phyloP scores from a whole-genome alignment of 2,888 invertebrate genomes.

The Trachelus tabidus region DNA sequence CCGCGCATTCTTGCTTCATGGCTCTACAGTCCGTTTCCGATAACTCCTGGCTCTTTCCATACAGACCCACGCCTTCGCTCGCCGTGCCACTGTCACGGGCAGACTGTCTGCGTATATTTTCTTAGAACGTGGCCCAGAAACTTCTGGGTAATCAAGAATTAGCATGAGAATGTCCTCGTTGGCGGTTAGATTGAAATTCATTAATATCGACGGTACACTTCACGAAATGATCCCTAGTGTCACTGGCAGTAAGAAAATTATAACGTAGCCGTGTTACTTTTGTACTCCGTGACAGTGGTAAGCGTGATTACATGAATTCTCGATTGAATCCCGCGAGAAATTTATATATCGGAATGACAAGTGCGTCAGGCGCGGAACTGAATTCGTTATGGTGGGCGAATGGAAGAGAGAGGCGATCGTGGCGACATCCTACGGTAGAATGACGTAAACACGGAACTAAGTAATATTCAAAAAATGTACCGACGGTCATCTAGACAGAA shows the following conservation, averaged over 20 bases:
- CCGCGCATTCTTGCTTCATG: not conserved
- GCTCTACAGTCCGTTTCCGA: no score
- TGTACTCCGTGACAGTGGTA: not conserved
- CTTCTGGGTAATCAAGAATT: not conserved
- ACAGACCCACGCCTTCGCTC: not conserved
- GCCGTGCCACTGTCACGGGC: not conserved
- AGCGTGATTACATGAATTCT: not conserved
- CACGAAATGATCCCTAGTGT: not conserved
- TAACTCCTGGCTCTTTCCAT: not conserved
- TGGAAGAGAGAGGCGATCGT: not conserved
- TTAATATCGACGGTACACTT: not conserved
- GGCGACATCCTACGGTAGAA: not conserved
- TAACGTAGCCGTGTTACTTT: not conserved
- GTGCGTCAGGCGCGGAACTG: no score
- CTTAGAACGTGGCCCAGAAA: not conserved
- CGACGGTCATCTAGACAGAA: not conserved
- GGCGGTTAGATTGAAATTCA: slow-evolving; percentile 1
- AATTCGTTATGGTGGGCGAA: not conserved
- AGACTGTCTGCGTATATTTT: not conserved
- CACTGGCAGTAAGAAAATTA: not conserved
- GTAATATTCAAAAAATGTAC: not conserved
- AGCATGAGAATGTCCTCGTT: slow-evolving; percentile 1
- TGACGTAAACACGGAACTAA: not conserved
- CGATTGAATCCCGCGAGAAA: not conserved
- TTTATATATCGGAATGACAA: not conserved